phyloP scores from a whole-genome alignment of 2,888 invertebrate genomes.

The Nymphalis urticae region DNA sequence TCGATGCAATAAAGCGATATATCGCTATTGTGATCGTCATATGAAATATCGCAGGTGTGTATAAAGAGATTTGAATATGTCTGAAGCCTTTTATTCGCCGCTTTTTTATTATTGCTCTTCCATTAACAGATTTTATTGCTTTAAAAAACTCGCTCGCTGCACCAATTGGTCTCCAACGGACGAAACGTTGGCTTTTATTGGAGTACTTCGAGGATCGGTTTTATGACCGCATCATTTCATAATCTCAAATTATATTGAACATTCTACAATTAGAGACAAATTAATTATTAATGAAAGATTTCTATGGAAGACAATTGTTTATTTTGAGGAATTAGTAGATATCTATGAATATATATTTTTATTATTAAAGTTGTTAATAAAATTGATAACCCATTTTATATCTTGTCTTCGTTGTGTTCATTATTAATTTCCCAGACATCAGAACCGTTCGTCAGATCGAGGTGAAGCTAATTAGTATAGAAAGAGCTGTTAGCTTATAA shows the following conservation, averaged over 20 bases:
- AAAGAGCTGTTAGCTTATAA: conserved; percentile 36
- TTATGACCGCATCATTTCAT: conserved; percentile 58
- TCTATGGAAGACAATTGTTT: too few species aligned
- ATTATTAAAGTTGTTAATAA: not conserved
- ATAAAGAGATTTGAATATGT: conserved; percentile 63
- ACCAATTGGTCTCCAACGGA: conserved; percentile 66
- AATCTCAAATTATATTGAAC: conserved; percentile 50
- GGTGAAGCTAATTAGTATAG: conserved; percentile 35
- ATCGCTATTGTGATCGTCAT: conserved; percentile 55
- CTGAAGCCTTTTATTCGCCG: conserved; percentile 58
- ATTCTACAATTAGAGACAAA: conserved; percentile 49
- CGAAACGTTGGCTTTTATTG: conserved; percentile 62
- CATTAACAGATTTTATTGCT: conserved; percentile 71
- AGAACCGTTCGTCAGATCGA: conserved; percentile 29
- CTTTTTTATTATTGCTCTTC: conserved; percentile 68
- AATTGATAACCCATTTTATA: conserved; percentile 1
- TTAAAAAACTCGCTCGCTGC: conserved; percentile 57
- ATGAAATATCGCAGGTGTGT: conserved; percentile 47
- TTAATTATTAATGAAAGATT: conserved; percentile 17
- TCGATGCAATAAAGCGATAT: conserved; percentile 49
- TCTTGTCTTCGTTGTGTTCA: conserved; percentile 37
- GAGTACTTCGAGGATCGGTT: conserved; percentile 51
- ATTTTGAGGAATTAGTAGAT: not conserved
- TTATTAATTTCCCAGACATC: conserved; percentile 33
- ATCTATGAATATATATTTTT: not conserved